Evolutionary conservation across 1,140 invertebrate genomes (phyloP).

Genomic region (Eriosoma lanigerum): DNA sequence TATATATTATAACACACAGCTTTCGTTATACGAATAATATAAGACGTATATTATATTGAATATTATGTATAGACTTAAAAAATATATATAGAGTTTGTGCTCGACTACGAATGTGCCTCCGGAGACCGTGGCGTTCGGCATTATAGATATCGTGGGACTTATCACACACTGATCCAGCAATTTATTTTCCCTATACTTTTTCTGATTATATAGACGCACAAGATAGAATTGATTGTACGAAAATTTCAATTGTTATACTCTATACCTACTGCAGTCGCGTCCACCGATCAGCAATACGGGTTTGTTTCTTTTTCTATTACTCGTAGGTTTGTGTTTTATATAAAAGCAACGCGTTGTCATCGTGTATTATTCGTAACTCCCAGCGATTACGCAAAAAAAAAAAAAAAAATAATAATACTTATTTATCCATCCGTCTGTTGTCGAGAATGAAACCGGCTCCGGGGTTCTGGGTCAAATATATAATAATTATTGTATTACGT

Average conservation of each 20-base stretch:
- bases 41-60: not conserved
- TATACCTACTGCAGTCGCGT: no score
- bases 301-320: no score
- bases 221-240: no score
- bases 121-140: not conserved
- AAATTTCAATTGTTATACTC: no score
- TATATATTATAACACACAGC: not conserved
- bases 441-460: conserved; percentile 14
- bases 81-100: no score
- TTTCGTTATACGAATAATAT: not conserved
- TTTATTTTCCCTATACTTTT: no score
- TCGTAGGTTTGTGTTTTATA: no score
- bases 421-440: not conserved
- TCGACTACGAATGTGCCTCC: not conserved
- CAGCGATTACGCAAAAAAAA: conserved; percentile 24
- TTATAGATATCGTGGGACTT: not conserved
- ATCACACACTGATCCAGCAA: no score
- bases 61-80: no score
- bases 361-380: not conserved
- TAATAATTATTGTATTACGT: no score
- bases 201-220: not conserved
- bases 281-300: no score
- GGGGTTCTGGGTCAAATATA: conserved; percentile 33
- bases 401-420: not conserved
- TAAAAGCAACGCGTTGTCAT: not conserved